Conservation (phyloP, 1,140 invertebrate species). For the Ceratina japonica region DNA sequence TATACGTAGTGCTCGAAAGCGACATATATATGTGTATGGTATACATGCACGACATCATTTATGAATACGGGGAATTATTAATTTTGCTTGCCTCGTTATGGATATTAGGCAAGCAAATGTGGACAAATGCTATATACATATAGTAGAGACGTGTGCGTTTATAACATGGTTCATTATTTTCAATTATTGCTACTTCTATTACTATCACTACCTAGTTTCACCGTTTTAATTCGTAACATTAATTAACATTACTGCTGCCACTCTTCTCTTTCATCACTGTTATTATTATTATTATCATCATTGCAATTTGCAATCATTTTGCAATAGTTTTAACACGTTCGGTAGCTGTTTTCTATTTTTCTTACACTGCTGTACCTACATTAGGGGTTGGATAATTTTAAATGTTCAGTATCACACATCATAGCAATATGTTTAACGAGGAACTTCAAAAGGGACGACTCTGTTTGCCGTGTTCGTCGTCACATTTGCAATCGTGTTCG, state of each 20-base stretch:
- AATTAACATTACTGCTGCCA: too few relatives aligned
- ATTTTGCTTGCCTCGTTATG: background rate
- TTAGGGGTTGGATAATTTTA: too few relatives aligned
- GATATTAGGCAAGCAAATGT: background rate
- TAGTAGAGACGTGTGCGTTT: background rate
- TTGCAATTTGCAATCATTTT: background rate
- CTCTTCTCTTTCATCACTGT: background rate
- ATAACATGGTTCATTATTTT: constrained; percentile 1
- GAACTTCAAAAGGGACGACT: too few relatives aligned
- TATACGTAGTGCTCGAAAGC: background rate
- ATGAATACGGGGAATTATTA: background rate
- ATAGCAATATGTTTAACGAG: too few relatives aligned
- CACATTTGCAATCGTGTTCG: constrained; percentile 48
- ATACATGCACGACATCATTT: constrained; percentile 14
- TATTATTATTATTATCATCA: background rate
- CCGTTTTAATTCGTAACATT: background rate
- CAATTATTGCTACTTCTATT: background rate
- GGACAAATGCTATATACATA: constrained; percentile 12
- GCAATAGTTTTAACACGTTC: background rate
- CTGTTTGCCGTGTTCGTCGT: background rate
- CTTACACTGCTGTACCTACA: too few relatives aligned
- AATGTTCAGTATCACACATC: background rate
- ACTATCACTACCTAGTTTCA: background rate
- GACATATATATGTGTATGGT: constrained; percentile 20
- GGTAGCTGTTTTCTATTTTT: background rate